phyloP scores from a whole-genome alignment of 2,888 invertebrate species.

The Autographa gamma region DNA sequence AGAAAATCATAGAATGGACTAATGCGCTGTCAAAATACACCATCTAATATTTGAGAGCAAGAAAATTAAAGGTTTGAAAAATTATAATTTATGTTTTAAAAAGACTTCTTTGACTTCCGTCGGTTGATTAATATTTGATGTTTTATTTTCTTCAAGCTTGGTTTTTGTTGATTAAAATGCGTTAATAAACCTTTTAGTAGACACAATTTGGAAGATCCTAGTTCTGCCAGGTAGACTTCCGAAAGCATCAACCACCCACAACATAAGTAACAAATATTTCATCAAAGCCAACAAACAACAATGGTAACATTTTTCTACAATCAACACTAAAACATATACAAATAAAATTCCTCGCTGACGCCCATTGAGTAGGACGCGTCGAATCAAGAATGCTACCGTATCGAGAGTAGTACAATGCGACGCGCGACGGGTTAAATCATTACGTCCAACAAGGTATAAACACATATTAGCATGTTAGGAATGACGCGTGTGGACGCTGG shows the following conservation, averaged over 20 bases:
- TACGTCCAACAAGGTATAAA: slow-evolving; percentile 57
- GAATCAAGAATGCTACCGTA: slow-evolving; percentile 62
- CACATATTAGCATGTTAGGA: slow-evolving; percentile 57
- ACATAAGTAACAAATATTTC: not conserved
- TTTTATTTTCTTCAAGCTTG: no score
- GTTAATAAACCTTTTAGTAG: no score
- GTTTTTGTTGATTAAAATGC: no score
- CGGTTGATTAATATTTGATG: no score
- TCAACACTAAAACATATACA: slow-evolving; percentile 22
- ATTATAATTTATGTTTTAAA: no score
- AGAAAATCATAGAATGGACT: no score
- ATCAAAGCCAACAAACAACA: not conserved
- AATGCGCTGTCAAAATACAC: no score
- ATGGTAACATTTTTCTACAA: slow-evolving; percentile 1
- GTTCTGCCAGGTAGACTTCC: no score
- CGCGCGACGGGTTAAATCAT: slow-evolving; percentile 46
- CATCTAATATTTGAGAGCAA: no score
- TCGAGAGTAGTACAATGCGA: slow-evolving; percentile 53
- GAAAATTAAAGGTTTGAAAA: no score
- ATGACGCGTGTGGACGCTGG: slow-evolving; percentile 28
- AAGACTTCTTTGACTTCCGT: no score
- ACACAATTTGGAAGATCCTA: no score
- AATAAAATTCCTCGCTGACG: slow-evolving; percentile 41
- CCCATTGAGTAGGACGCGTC: slow-evolving; percentile 45
- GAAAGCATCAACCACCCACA: not conserved